These are phyloP conservation scores for Acleris cristana DNA, from an alignment of 2,888 invertebrate genomes.

Conservation along the genomic window DNA sequence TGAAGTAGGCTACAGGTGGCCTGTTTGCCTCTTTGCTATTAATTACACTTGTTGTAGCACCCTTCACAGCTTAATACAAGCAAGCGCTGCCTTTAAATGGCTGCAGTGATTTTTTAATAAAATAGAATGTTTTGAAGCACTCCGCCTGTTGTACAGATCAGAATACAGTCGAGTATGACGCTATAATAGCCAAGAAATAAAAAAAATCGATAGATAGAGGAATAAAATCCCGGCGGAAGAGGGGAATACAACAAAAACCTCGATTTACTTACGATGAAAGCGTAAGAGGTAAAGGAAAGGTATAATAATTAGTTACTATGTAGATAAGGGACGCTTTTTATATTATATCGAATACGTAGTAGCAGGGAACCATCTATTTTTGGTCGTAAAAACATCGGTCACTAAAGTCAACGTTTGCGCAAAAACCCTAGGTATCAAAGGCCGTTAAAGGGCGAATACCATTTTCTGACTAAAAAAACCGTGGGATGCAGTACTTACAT, in stretches of 20 bases:
- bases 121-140: no score
- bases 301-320: background rate
- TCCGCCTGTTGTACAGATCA: no score
- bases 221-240: background rate
- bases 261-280: background rate
- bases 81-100: no score
- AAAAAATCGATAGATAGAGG: no score
- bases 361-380: constrained; percentile 33
- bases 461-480: background rate
- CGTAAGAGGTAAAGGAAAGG: background rate
- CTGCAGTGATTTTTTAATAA: no score
- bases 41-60: no score
- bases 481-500: constrained; percentile 27
- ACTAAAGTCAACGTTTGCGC: constrained; percentile 4
- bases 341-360: constrained; percentile 11
- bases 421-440: background rate
- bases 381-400: constrained; percentile 35
- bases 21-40: no score
- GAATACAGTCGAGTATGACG: no score
- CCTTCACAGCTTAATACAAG: no score
- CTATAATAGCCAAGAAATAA: no score
- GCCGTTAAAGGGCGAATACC: background rate
- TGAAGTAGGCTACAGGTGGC: no score
- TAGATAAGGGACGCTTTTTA: background rate
- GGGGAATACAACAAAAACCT: background rate